Evolutionary conservation across 1,140 invertebrate species (phyloP), one percentile per base, ranked within the genome.

Genomic region (Harpegnathos saltator): DNA sequence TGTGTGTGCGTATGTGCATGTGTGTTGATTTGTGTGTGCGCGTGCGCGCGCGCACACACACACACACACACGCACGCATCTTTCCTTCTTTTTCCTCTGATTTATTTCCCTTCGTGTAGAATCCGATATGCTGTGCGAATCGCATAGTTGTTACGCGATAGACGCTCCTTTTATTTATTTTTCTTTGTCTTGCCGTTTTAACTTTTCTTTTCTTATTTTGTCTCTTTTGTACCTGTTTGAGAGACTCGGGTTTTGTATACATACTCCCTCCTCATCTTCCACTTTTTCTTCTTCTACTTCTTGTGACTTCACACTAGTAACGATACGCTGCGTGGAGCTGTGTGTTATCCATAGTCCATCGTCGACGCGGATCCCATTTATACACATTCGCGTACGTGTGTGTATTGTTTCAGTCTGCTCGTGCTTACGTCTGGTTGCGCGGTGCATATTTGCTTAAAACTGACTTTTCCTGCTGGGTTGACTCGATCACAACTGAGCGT

Each of bases 101-200:
- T 54, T 17, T 52, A 44, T 22, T 29, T 44, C 15, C 33, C 75
- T 58, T 82, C n/a, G 73, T 84, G 72, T 56, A 84, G 84, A 80
- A 66, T 82, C 65, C 69, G 17, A 63, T 82, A 75, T 88, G 66
- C 63, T 58, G 54, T 50, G 89, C 90, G 91, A 92, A 91, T 92
- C 90, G 88, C 90, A 90, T 91, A 92, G 90, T 80, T 87, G 91
- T 92, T 92, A 92, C 91, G 87, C 90, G 89, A 91, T 90, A 91
- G 86, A 89, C 90, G 87, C 87, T 63, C 56, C 59, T 14, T 59
- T 56, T 26, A 61, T 5, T 81, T 83, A 52, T 66, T 38, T 72
- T 56, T 68, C 77, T 68, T 63, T 52, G 48, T 33, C 14, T 44
- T 77, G 48, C 69, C 17, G 69, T 33, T 65, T 69, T 61, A 33